Percentiles rank a stretch among this genome's conserved stretches.
These are phyloP conservation scores for Drosophila truncata DNA, from an alignment of 1,140 invertebrate genomes.

Conservation along the genomic window DNA sequence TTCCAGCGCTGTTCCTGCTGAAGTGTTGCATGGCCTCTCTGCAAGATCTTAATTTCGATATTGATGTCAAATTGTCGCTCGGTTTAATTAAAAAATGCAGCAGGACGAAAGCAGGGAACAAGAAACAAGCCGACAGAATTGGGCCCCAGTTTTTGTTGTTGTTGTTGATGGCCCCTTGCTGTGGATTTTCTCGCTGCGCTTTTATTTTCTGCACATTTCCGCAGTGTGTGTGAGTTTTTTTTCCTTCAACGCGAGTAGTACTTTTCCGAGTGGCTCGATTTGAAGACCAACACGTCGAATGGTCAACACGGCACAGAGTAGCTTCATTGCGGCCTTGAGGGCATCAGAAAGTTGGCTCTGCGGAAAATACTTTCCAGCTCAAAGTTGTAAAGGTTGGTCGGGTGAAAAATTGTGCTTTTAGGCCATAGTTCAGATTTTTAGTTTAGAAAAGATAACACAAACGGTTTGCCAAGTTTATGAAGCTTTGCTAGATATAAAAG, in stretches of 20 bases:
- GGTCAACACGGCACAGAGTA: background rate
- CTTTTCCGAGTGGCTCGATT: constrained; percentile 43
- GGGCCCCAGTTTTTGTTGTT: constrained; percentile 11
- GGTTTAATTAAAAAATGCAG: constrained; percentile 78
- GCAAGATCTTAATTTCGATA: constrained; percentile 83
- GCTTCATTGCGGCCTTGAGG: constrained; percentile 23
- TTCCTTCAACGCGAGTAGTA: background rate
- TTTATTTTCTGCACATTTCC: constrained; percentile 33
- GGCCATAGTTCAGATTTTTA: background rate
- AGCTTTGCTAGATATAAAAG: background rate
- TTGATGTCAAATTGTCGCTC: constrained; percentile 81
- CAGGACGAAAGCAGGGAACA: constrained; percentile 8
- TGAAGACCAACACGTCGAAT: constrained; percentile 48
- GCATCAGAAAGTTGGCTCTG: constrained; percentile 17
- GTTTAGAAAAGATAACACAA: background rate
- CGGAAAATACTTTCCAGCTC: constrained; percentile 10
- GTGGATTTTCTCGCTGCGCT: constrained; percentile 17
- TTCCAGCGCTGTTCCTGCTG: constrained; percentile 1
- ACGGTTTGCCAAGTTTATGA: background rate
- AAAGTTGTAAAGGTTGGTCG: background rate
- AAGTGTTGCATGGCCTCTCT: constrained; percentile 39
- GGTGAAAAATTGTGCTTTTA: background rate
- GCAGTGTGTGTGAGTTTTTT: constrained; percentile 20
- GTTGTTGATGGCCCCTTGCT: background rate
- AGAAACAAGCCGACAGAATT: constrained; percentile 17